Evolutionary conservation across 1,140 invertebrate species (phyloP).

Genomic region (Hyles euphorbiae): DNA sequence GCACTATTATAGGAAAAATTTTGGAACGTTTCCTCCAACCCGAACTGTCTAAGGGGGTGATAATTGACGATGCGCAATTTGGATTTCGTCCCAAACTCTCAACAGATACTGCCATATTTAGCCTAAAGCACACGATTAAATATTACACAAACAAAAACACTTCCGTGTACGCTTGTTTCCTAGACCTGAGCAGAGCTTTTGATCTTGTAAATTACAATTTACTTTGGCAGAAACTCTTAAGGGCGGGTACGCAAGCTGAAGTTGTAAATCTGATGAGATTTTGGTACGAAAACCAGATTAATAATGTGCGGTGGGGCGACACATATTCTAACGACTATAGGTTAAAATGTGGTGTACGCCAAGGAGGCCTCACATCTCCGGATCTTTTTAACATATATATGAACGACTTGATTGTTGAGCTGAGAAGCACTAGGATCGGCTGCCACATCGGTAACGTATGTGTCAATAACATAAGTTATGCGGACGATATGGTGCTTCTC

Average conservation of each 20-base stretch:
- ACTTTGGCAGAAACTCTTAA: background rate
- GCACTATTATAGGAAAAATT: background rate
- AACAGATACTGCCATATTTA: background rate
- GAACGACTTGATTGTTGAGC: slow-evolving; percentile 1
- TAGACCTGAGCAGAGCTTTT: too few relatives aligned
- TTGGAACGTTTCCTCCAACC: slow-evolving; percentile 1
- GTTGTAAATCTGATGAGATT: background rate
- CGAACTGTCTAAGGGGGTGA: background rate
- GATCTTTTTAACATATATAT: slow-evolving; percentile 2
- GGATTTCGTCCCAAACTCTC: slow-evolving; percentile 4
- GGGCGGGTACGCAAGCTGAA: background rate
- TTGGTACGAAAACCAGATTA: background rate
- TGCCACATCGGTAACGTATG: too few relatives aligned
- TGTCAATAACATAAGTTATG: too few relatives aligned
- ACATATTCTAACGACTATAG: background rate
- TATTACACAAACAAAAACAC: background rate
- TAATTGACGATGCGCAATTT: slow-evolving; percentile 3
- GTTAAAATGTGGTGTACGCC: background rate
- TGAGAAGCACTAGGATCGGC: background rate
- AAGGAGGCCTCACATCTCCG: slow-evolving; percentile 1
- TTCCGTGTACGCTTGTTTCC: background rate
- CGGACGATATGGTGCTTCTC: too few relatives aligned
- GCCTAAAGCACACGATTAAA: slow-evolving; percentile 4
- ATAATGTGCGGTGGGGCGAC: background rate
- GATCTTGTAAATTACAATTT: background rate